These are phyloP conservation scores for Leptothorax acervorum DNA, from an alignment of 2,888 invertebrate genomes.

Conservation along the genomic window DNA sequence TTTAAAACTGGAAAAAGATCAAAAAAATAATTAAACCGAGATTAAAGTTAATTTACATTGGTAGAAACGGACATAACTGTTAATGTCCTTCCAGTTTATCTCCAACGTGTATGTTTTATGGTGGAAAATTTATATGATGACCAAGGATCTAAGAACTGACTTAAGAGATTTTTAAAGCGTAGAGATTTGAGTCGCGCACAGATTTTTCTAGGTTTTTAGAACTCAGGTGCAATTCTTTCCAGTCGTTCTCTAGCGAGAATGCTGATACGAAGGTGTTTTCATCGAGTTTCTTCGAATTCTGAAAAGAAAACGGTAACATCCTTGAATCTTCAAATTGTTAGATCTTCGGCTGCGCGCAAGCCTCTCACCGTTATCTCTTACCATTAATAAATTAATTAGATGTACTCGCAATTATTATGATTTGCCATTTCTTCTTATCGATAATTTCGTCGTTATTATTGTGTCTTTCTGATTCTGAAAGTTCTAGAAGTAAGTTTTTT, in stretches of 20 bases:
- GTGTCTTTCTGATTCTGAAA: slow-evolving; percentile 13
- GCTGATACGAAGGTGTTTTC: neutral
- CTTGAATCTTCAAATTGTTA: slow-evolving; percentile 6
- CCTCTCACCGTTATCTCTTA: neutral
- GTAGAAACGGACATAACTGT: neutral
- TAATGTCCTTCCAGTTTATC: slow-evolving; percentile 4
- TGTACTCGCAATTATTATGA: slow-evolving; percentile 5
- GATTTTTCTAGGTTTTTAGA: neutral
- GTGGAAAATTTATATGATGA: neutral
- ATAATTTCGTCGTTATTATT: slow-evolving; percentile 2
- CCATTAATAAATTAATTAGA: slow-evolving; percentile 28
- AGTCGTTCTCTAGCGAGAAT: neutral
- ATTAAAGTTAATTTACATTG: too few species aligned
- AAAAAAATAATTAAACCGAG: too few species aligned
- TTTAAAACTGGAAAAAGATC: too few species aligned
- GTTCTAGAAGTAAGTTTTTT: neutral
- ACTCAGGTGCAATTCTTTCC: neutral
- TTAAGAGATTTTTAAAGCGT: neutral
- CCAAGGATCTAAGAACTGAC: slow-evolving; percentile 8
- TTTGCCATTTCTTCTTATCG: slow-evolving; percentile 32
- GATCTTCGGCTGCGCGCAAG: neutral
- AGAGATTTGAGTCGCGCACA: neutral
- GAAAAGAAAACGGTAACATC: neutral
- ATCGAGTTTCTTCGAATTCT: neutral
- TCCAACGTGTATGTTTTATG: neutral